Evolutionary conservation across 53 echinoderm and acorn worm genomes (phyloP).

Genomic region (Holothuria leucospilota): DNA sequence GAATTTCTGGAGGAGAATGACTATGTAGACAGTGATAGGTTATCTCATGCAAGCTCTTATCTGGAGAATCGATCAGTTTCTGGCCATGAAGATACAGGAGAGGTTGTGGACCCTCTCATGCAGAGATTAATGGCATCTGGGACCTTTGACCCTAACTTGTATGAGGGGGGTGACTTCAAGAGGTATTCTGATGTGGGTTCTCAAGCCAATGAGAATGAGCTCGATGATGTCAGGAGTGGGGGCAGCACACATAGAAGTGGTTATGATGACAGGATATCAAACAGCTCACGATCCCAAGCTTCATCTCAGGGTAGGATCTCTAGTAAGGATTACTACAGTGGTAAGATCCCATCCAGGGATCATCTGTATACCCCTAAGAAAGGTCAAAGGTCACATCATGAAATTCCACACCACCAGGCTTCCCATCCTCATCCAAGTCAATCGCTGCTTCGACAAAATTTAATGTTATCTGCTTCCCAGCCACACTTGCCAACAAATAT

Average conservation of each 20-base stretch:
- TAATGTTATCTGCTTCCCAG: conserved; percentile 50
- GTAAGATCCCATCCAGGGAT: conserved; percentile 20
- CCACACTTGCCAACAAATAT: conserved; percentile 44
- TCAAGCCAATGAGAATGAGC: not conserved
- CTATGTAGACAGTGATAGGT: conserved; percentile 32
- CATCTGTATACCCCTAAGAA: not conserved
- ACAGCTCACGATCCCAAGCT: conserved; percentile 16
- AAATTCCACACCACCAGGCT: not conserved
- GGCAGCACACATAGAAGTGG: conserved; percentile 10
- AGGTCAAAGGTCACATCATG: conserved; percentile 9
- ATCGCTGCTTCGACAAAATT: conserved; percentile 6
- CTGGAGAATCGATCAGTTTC: conserved; percentile 13
- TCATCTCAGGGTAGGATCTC: conserved; percentile 16
- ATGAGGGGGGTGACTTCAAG: not conserved
- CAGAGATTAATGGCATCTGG: conserved; percentile 9
- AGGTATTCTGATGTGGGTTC: not conserved
- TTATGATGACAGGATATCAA: conserved; percentile 6
- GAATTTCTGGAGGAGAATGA: conserved; percentile 34
- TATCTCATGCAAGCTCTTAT: conserved; percentile 25
- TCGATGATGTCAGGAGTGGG: conserved; percentile 14
- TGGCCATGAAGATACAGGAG: not conserved
- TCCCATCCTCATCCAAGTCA: conserved; percentile 17
- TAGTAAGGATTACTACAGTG: conserved; percentile 39
- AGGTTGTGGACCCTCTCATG: conserved; percentile 7
- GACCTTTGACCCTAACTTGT: not conserved